Conservation (phyloP, 2,888 invertebrate species). For the Eretmocerus hayati region DNA sequence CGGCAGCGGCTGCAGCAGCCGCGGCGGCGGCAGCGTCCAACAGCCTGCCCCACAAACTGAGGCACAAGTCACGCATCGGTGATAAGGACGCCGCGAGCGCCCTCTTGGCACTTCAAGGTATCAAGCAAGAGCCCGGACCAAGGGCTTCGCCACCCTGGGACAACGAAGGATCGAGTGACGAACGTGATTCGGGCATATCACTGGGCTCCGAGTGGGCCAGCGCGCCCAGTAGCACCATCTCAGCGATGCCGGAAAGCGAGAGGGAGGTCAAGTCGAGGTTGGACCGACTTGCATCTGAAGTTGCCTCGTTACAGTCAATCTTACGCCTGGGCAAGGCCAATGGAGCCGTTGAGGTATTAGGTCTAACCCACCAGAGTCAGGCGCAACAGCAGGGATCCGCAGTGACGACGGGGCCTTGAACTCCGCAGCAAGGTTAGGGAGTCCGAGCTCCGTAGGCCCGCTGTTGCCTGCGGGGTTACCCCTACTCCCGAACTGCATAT, state of each 20-base stretch:
- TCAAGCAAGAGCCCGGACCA: slow-evolving; percentile 79
- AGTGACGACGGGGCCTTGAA: too few species aligned
- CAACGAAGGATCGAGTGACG: slow-evolving; percentile 84
- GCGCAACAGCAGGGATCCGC: too few species aligned
- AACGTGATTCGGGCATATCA: slow-evolving; percentile 84
- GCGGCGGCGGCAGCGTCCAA: slow-evolving; percentile 53
- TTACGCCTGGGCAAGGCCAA: slow-evolving; percentile 55
- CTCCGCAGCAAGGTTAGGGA: too few species aligned
- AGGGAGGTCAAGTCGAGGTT: slow-evolving; percentile 78
- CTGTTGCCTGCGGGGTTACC: too few species aligned
- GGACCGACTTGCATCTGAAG: slow-evolving; percentile 82
- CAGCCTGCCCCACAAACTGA: slow-evolving; percentile 79
- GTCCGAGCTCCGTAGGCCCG: too few species aligned
- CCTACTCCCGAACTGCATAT: too few species aligned
- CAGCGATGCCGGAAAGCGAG: slow-evolving; percentile 53
- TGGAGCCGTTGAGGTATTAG: too few species aligned
- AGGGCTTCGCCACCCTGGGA: slow-evolving; percentile 80
- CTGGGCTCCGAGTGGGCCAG: slow-evolving; percentile 64
- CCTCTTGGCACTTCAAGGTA: slow-evolving; percentile 73
- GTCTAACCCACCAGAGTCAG: too few species aligned
- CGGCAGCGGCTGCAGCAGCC: slow-evolving; percentile 36
- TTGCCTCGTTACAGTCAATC: slow-evolving; percentile 80
- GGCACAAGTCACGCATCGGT: slow-evolving; percentile 85
- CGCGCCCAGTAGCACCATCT: slow-evolving; percentile 37
- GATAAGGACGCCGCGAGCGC: slow-evolving; percentile 83